A percentile compares a stretch with the other conserved stretches of the same genome.
Evolutionary conservation across 2,888 invertebrate genomes (phyloP).

Genomic region (Drosophila phalerata): DNA sequence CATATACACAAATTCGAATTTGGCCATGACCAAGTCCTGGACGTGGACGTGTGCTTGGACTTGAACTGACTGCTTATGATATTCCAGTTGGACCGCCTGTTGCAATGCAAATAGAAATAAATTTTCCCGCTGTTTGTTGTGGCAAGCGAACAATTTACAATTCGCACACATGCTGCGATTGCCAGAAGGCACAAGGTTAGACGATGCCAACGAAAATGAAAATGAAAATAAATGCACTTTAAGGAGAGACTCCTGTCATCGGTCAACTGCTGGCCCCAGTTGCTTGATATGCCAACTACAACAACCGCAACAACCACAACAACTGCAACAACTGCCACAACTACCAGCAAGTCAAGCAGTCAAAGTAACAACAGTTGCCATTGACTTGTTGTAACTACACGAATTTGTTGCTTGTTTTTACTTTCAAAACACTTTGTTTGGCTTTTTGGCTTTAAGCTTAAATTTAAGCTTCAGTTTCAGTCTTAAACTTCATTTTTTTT

Average conservation of each 20-base stretch:
- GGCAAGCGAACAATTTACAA: slow-evolving; percentile 74
- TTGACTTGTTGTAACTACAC: slow-evolving; percentile 46
- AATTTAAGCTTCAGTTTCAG: slow-evolving; percentile 15
- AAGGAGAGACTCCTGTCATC: slow-evolving; percentile 72
- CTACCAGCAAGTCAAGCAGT: slow-evolving; percentile 19
- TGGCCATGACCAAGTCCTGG: slow-evolving; percentile 41
- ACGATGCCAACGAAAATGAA: slow-evolving; percentile 74
- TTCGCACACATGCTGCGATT: slow-evolving; percentile 77
- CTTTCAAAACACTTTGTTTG: slow-evolving; percentile 62
- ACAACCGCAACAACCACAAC: background rate
- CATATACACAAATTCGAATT: slow-evolving; percentile 49
- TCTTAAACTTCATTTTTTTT: slow-evolving; percentile 27
- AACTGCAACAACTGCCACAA: slow-evolving; percentile 17
- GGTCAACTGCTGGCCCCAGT: slow-evolving; percentile 70
- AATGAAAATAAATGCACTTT: slow-evolving; percentile 76
- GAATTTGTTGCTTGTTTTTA: slow-evolving; percentile 59
- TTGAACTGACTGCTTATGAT: slow-evolving; percentile 60
- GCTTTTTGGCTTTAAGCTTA: slow-evolving; percentile 24
- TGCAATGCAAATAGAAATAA: slow-evolving; percentile 69
- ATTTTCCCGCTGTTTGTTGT: slow-evolving; percentile 76
- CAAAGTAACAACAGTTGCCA: slow-evolving; percentile 56
- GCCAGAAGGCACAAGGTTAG: slow-evolving; percentile 42
- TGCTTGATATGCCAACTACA: slow-evolving; percentile 70
- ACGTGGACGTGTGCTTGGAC: slow-evolving; percentile 14
- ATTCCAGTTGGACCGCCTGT: slow-evolving; percentile 29